Evolutionary conservation across 2,888 invertebrate genomes (phyloP), one percentile per base, ranked within the genome.

Genomic region (Schizotus pectinicornis): DNA sequence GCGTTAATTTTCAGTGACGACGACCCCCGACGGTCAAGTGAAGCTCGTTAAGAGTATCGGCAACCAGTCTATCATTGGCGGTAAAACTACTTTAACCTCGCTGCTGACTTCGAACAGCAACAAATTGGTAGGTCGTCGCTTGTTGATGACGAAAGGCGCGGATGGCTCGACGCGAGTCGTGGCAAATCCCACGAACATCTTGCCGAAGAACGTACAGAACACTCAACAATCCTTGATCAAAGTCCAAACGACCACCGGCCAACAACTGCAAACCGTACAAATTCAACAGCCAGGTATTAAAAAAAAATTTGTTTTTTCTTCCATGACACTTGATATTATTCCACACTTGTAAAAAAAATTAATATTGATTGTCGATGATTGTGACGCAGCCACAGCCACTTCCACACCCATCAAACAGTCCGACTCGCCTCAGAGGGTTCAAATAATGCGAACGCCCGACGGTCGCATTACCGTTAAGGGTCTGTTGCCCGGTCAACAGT

Each of bases 381-480:
- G 22, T 22, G 22, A 22, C 33, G 42, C 55, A 31, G 42, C 42
- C 56, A 48, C 71, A 42, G 65, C 73, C 56, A 65, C 76, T 11
- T 70, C 72, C 43, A 74, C 71, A 39, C 77, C 71, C 32, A 12
- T 46, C 13, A 69, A 72, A 65, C 67, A 66, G 38, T 72, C 80
- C 14, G 60, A 60, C 11, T 34, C 50, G 8, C 83, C 83, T 8
- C 93, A 94, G 76, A 91, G 91, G 75, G 92, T 97, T 8, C 95
- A 96, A 82, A 94, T 97, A 65, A 88, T 94, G 71, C 89, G 94
- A 65, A 88, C 92, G 0, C 91, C 94, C 0, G 94, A 95, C 78
- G 96, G 96, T 14, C 94, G 95, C 80, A 83, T 96, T 9, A 93
- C 95, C 69, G 95, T 97, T 1, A 88, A 93, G 59, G 97, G 97